phyloP scores from a whole-genome alignment of 1,140 invertebrate genomes.

The Varroa destructor region DNA sequence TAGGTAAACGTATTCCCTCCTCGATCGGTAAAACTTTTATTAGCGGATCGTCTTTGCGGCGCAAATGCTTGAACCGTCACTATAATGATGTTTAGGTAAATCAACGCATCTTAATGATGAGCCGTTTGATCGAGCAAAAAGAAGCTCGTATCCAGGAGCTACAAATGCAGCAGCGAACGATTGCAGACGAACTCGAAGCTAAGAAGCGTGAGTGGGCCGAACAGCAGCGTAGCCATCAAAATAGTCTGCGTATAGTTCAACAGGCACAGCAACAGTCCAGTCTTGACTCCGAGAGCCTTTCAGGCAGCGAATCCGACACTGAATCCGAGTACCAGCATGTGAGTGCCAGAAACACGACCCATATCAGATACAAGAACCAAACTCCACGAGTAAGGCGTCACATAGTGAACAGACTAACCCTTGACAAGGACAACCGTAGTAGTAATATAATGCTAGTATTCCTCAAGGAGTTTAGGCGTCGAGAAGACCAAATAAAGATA shows the following conservation, averaged over 20 bases:
- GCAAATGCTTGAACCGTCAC: too few species aligned
- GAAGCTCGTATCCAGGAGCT: slow-evolving; percentile 52
- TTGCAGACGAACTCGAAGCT: slow-evolving; percentile 50
- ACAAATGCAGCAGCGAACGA: slow-evolving; percentile 51
- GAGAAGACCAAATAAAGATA: too few species aligned
- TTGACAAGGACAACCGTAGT: too few species aligned
- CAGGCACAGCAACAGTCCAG: slow-evolving; percentile 16
- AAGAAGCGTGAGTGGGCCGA: slow-evolving; percentile 47
- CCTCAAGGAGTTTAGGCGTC: too few species aligned
- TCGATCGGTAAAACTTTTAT: too few species aligned
- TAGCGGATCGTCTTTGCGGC: too few species aligned
- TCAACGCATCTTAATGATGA: slow-evolving; percentile 16
- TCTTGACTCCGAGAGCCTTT: slow-evolving; percentile 14
- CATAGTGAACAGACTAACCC: too few species aligned
- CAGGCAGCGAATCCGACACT: slow-evolving; percentile 23
- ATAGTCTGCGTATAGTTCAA: slow-evolving; percentile 5
- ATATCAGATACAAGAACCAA: too few species aligned
- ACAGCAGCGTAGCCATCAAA: slow-evolving; percentile 37
- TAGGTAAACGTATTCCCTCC: too few species aligned
- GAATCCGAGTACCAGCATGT: slow-evolving; percentile 26
- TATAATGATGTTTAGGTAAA: not conserved
- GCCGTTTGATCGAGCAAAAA: slow-evolving; percentile 46
- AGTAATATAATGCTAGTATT: too few species aligned
- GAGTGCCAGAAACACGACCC: not conserved
- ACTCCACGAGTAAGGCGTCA: too few species aligned